Evolutionary conservation across 23 tunicate species (phyloP).

Genomic region (Ascidia mentula): DNA sequence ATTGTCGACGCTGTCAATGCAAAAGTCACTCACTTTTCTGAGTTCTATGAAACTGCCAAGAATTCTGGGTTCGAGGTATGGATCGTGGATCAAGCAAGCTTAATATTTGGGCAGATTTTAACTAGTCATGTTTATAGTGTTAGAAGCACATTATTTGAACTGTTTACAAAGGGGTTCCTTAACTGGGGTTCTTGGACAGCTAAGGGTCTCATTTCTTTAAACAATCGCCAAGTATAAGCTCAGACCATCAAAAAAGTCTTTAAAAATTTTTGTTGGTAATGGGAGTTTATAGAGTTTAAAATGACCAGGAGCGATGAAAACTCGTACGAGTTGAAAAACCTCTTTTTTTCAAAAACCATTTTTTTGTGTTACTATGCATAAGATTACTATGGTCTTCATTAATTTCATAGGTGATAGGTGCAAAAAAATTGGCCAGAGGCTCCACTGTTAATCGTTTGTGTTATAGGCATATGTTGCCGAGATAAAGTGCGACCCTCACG

Average conservation of each 20-base stretch:
- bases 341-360: too few relatives aligned
- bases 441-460: background rate
- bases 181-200: too few relatives aligned
- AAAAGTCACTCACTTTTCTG: conserved; percentile 57
- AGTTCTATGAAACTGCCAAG: conserved; percentile 58
- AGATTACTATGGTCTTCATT: too few relatives aligned
- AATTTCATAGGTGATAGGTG: background rate
- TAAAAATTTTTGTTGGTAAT: background rate
- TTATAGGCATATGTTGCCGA: conserved; percentile 73
- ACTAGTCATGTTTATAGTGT: background rate
- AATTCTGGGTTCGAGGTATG: conserved; percentile 63
- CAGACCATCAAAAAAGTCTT: background rate
- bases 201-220: background rate
- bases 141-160: background rate
- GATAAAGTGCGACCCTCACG: conserved; percentile 51
- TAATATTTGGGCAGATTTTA: too few relatives aligned
- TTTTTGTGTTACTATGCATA: too few relatives aligned
- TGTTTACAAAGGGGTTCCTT: too few relatives aligned
- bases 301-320: background rate
- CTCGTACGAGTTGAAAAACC: too few relatives aligned
- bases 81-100: background rate
- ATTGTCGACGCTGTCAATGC: conserved; percentile 74
- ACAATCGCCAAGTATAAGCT: background rate
- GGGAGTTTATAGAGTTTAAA: background rate
- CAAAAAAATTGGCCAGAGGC: background rate